A percentile compares a stretch with the other conserved stretches of the same genome.
These are phyloP conservation scores for Plectrocnemia conspersa DNA, from an alignment of 1,140 invertebrate species.

Conservation along the genomic window DNA sequence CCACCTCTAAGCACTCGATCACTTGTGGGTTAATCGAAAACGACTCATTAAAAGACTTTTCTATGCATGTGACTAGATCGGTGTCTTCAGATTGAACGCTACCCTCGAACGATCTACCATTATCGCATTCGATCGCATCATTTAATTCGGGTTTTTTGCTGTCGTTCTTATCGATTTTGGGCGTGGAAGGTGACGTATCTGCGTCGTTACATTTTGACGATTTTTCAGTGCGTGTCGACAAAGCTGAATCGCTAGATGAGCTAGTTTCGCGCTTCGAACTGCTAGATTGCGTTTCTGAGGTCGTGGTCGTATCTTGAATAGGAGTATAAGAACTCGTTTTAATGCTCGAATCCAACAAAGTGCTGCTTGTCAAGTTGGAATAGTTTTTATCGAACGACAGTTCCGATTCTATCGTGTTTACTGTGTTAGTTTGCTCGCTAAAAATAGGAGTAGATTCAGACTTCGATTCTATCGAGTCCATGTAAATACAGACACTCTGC, in stretches of 20 bases:
- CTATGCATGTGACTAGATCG: slow-evolving; percentile 27
- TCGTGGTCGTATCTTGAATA: slow-evolving; percentile 11
- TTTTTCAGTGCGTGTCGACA: slow-evolving; percentile 27
- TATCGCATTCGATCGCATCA: slow-evolving; percentile 12
- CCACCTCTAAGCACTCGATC: slow-evolving; percentile 46
- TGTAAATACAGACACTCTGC: slow-evolving; percentile 31
- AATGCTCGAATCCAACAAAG: background rate
- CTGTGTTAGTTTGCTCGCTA: slow-evolving; percentile 14
- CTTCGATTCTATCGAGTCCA: slow-evolving; percentile 25
- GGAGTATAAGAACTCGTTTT: slow-evolving; percentile 12
- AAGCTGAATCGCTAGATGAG: slow-evolving; percentile 29
- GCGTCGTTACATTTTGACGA: slow-evolving; percentile 18
- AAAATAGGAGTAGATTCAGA: slow-evolving; percentile 21
- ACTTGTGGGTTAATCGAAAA: slow-evolving; percentile 9
- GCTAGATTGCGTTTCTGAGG: slow-evolving; percentile 17
- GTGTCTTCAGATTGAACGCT: slow-evolving; percentile 28
- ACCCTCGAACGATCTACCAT: slow-evolving; percentile 21
- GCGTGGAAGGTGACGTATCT: slow-evolving; percentile 15
- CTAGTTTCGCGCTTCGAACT: slow-evolving; percentile 16
- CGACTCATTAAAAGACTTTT: slow-evolving; percentile 17
- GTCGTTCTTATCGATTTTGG: slow-evolving; percentile 23
- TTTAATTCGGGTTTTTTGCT: slow-evolving; percentile 21
- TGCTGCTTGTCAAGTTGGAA: slow-evolving; percentile 1
- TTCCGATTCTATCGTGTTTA: slow-evolving; percentile 12
- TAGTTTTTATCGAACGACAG: slow-evolving; percentile 11